Percentiles rank a stretch among this genome's conserved stretches.
Conservation (phyloP, 2,888 invertebrate genomes). For the Nematopogon swammerdamellus region DNA sequence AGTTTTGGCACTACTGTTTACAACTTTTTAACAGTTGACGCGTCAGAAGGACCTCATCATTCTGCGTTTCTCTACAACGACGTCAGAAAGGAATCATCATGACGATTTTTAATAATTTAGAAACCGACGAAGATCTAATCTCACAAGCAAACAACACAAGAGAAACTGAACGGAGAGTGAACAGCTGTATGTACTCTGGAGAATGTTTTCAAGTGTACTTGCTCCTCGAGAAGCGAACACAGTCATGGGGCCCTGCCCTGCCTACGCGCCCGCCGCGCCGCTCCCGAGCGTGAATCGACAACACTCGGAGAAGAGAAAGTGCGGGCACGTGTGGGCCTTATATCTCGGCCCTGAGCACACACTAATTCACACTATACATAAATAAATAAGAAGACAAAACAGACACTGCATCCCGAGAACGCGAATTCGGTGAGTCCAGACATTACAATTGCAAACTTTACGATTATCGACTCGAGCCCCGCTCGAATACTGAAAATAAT, state of each 20-base stretch:
- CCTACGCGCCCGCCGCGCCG: neutral
- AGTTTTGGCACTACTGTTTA: no score
- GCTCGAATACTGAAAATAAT: no score
- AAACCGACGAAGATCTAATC: neutral
- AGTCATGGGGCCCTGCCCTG: neutral
- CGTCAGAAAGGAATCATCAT: neutral
- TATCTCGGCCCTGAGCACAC: neutral
- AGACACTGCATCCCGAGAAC: neutral
- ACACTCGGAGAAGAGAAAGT: neutral
- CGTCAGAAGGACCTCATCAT: no score
- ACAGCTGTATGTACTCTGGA: neutral
- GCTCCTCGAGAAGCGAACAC: neutral
- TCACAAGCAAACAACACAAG: neutral
- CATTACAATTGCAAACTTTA: neutral
- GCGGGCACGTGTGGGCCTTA: neutral
- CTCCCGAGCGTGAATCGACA: neutral
- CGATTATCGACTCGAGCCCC: neutral
- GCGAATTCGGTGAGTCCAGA: neutral
- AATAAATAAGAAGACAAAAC: neutral
- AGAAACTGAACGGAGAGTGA: neutral
- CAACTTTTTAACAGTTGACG: no score
- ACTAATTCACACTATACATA: neutral
- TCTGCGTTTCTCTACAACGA: no score
- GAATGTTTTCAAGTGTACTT: neutral
- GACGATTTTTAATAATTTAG: neutral